phyloP scores from a whole-genome alignment of 2,113 vertebrate species.

The Anthoscopus minutus region DNA sequence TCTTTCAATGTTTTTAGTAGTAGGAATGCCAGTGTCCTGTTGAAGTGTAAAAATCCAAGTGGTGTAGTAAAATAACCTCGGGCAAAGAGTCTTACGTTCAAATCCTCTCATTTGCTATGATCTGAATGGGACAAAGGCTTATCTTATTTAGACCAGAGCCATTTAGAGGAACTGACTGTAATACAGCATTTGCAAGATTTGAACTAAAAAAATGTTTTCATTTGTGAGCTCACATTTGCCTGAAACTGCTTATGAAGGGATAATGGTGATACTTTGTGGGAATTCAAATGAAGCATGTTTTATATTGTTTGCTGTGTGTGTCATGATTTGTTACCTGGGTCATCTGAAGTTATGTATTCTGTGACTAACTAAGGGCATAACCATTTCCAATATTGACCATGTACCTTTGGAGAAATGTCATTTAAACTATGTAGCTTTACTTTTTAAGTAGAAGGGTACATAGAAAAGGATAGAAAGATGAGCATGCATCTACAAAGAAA shows the following conservation, averaged over 20 bases:
- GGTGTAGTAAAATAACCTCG: background rate
- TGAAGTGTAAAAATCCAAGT: background rate
- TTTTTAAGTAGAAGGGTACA: too few relatives aligned
- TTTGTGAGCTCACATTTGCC: background rate
- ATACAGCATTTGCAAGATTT: background rate
- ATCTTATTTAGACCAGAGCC: background rate
- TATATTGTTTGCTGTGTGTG: rapidly evolving
- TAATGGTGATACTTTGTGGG: background rate
- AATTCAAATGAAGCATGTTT: background rate
- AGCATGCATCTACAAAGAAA: background rate
- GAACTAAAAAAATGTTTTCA: background rate
- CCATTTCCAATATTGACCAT: background rate
- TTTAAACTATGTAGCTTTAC: background rate
- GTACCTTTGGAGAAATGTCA: background rate
- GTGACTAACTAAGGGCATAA: background rate
- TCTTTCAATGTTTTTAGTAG: background rate
- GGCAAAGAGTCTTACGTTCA: background rate
- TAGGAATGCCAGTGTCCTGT: background rate
- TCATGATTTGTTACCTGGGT: background rate
- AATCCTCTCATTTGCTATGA: background rate
- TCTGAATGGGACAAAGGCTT: background rate
- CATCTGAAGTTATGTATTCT: background rate
- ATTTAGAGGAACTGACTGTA: background rate
- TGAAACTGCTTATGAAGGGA: background rate
- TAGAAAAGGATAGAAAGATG: background rate